Evolutionary conservation across 2,113 vertebrate genomes (phyloP).

Genomic region (Capreolus pygargus): DNA sequence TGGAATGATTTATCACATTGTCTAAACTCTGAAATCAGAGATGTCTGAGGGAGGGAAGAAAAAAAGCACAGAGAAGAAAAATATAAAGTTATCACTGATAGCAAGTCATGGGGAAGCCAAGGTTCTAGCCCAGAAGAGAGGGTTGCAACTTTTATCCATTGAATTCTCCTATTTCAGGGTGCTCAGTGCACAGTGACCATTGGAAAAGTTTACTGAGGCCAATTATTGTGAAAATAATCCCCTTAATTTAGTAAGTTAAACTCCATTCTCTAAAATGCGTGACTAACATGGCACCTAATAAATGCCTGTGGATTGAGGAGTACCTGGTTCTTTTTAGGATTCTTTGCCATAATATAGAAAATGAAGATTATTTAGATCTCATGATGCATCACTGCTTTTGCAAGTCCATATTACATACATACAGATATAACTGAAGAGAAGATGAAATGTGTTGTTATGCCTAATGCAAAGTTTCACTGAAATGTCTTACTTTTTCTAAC

Average conservation of each 20-base stretch:
- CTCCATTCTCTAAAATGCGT: background rate
- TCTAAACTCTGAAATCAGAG: conserved; percentile 20
- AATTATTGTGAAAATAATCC: background rate
- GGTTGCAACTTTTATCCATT: background rate
- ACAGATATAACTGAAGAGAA: background rate
- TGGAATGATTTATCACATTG: conserved; percentile 39
- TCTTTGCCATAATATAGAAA: background rate
- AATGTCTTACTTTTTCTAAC: background rate
- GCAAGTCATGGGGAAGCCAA: background rate
- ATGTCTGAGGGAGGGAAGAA: background rate
- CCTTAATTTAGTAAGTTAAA: background rate
- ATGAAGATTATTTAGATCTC: background rate
- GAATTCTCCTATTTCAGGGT: background rate
- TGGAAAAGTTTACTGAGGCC: background rate
- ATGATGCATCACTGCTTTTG: background rate
- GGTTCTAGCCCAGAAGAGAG: background rate
- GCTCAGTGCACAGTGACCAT: background rate
- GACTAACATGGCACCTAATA: background rate
- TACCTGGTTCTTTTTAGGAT: background rate
- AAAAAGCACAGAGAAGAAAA: background rate
- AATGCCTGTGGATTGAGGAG: background rate
- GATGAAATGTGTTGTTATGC: background rate
- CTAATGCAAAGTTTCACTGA: background rate
- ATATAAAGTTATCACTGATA: background rate
- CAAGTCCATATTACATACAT: background rate